Percentiles rank a stretch among this genome's conserved stretches.
These are phyloP conservation scores for Ochropleura plecta DNA, from an alignment of 2,888 invertebrate species.

Conservation along the genomic window DNA sequence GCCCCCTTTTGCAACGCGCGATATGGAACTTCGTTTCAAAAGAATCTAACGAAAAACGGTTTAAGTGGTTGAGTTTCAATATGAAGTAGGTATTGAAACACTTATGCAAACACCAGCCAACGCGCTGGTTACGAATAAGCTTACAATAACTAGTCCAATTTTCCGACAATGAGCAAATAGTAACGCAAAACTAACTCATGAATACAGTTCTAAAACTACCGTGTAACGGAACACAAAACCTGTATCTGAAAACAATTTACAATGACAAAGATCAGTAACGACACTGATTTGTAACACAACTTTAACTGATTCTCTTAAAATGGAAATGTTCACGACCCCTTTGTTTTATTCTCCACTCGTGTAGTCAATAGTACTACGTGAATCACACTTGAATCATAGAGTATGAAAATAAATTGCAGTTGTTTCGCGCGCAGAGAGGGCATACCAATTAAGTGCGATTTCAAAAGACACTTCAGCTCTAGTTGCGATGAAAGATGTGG, in stretches of 20 bases:
- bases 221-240: slow-evolving; percentile 29
- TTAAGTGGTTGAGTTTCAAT: not conserved
- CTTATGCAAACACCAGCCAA: not conserved
- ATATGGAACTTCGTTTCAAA: not conserved
- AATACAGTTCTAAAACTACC: slow-evolving; percentile 29
- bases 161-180: not conserved
- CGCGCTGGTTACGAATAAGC: slow-evolving; percentile 3
- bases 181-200: slow-evolving; percentile 9
- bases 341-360: slow-evolving; percentile 60
- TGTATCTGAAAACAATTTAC: slow-evolving; percentile 50
- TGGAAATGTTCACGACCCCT: slow-evolving; percentile 59
- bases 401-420: slow-evolving; percentile 70
- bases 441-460: slow-evolving; percentile 72
- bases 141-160: not conserved
- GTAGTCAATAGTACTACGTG: slow-evolving; percentile 64
- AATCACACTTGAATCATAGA: slow-evolving; percentile 70
- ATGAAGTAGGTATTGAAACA: not conserved
- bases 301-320: slow-evolving; percentile 67
- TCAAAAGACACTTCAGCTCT: slow-evolving; percentile 64
- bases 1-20: no score
- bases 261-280: slow-evolving; percentile 68
- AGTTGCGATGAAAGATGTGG: slow-evolving; percentile 54
- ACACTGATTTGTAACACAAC: slow-evolving; percentile 75
- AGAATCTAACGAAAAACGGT: not conserved
- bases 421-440: slow-evolving; percentile 53